Base-by-base conservation (phyloP, 2,888 invertebrate species). In the Agonopterix subpropinquella region DNA sequence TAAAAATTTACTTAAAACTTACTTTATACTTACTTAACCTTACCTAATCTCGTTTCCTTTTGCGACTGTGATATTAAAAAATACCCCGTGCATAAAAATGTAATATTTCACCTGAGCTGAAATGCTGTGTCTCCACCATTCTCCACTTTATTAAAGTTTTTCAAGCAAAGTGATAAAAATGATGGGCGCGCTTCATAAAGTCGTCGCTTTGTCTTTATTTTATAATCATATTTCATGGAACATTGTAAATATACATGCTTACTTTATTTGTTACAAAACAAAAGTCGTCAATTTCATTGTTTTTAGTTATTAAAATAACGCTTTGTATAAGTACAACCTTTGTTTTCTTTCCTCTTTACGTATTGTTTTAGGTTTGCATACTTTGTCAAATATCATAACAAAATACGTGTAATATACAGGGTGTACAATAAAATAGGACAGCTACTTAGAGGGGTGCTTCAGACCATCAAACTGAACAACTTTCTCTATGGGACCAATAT, bases 141-240 rank as follows among this genome's bases (percentile, higher is more conserved):
- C 74, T 64, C 64, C 71, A 68, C 76, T 80, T 84, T 84, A 85
- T 82, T 85, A 85, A 81, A 80, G 77, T 80, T 69, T 18, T 78
- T 69, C 70, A 65, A 65, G 75, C 67, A 71, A 82, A 83, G 79
- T 81, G 80, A 82, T 82, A 85, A 83, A 84, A 84, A 82, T 80
- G 72, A 78, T 72, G 68, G 67, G 67, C 70, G 65, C 60, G 60
- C 70, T 70, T 71, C 62, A 69, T 77, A 70, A 70, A 64, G 59
- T 54, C 53, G 57, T 52, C 61, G 69, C 73, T 75, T 75, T 78
- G 74, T 78, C 75, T 77, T 77, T 74, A 72, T 79, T 72, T 73
- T 64, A 64, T 69, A 61, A 66, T 70, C 57, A 65, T 72, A 67
- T 69, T 70, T 70, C 67, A 71, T 65, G 58, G 64, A 65, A 64